Conservation (phyloP, 2,797 vertebrate species). For the Lutjanus campechanus region DNA sequence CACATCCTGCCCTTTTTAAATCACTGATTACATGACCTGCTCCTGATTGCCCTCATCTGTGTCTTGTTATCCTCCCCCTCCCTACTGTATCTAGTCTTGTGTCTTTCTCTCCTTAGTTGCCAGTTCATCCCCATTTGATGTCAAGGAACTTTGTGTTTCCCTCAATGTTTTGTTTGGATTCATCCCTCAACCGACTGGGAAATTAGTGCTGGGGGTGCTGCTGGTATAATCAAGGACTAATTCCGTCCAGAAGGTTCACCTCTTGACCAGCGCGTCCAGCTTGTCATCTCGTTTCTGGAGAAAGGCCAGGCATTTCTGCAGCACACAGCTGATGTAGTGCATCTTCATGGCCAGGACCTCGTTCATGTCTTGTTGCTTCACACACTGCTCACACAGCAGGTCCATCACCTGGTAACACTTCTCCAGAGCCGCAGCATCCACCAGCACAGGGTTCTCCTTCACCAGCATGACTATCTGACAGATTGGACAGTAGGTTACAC, state of each 20-base stretch:
- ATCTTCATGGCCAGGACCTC: slow-evolving; percentile 94
- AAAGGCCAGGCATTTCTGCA: slow-evolving; percentile 88
- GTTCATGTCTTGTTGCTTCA: slow-evolving; percentile 92
- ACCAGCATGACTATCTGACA: slow-evolving; percentile 91
- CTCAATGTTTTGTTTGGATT: too few relatives aligned
- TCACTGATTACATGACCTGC: too few relatives aligned
- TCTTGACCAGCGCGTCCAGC: slow-evolving; percentile 89
- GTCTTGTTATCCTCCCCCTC: too few relatives aligned
- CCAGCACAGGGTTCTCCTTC: slow-evolving; percentile 91
- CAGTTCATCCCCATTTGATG: too few relatives aligned
- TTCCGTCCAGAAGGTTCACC: slow-evolving; percentile 69
- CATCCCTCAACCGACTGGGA: neutral
- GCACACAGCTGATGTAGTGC: slow-evolving; percentile 94
- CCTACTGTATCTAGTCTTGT: too few relatives aligned
- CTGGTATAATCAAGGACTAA: neutral
- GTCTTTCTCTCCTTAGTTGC: too few relatives aligned
- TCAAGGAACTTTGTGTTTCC: too few relatives aligned
- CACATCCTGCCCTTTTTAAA: too few relatives aligned
- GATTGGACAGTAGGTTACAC: slow-evolving; percentile 6
- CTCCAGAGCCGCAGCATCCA: slow-evolving; percentile 87
- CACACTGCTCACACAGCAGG: slow-evolving; percentile 92
- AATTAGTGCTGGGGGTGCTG: neutral
- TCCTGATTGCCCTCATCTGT: too few relatives aligned
- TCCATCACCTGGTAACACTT: slow-evolving; percentile 93
- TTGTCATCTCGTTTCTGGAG: slow-evolving; percentile 90